Evolutionary conservation across 92 coral and sea anemone species (phyloP).

Genomic region (Nematostella vectensis): DNA sequence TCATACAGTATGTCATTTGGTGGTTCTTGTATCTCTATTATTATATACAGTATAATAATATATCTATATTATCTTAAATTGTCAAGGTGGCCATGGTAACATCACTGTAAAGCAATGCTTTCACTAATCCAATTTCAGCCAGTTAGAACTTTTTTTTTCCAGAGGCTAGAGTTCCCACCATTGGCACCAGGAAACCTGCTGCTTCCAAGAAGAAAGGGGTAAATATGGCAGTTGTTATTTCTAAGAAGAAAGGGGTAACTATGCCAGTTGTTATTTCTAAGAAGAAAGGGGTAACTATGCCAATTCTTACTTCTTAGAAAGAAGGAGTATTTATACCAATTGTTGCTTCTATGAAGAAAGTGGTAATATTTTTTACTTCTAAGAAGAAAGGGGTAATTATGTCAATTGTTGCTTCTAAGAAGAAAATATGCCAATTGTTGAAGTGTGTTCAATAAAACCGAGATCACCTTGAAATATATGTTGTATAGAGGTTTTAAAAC

Average conservation of each 20-base stretch:
- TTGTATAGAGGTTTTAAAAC: neutral
- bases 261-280: slow-evolving; percentile 37
- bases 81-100: too few relatives aligned
- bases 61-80: too few relatives aligned
- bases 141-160: too few relatives aligned
- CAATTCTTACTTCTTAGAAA: slow-evolving; percentile 56
- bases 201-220: slow-evolving; percentile 88
- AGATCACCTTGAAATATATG: neutral
- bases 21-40: too few relatives aligned
- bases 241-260: slow-evolving; percentile 85
- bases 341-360: slow-evolving; percentile 72
- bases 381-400: slow-evolving; percentile 81
- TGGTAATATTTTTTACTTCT: slow-evolving; percentile 58
- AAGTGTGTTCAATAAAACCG: too few relatives aligned
- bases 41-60: too few relatives aligned
- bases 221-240: slow-evolving; percentile 29
- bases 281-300: slow-evolving; percentile 73
- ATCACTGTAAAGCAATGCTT: too few relatives aligned
- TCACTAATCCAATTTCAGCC: too few relatives aligned
- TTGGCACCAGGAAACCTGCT: slow-evolving; percentile 83
- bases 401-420: slow-evolving; percentile 51
- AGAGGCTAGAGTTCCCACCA: slow-evolving; percentile 88
- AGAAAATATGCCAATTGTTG: slow-evolving; percentile 48
- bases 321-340: slow-evolving; percentile 67
- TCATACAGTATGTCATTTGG: too few relatives aligned